Evolutionary conservation across 1,140 invertebrate genomes (phyloP), one percentile per base, ranked within the genome.

Genomic region (Lasioglossum baleicum): DNA sequence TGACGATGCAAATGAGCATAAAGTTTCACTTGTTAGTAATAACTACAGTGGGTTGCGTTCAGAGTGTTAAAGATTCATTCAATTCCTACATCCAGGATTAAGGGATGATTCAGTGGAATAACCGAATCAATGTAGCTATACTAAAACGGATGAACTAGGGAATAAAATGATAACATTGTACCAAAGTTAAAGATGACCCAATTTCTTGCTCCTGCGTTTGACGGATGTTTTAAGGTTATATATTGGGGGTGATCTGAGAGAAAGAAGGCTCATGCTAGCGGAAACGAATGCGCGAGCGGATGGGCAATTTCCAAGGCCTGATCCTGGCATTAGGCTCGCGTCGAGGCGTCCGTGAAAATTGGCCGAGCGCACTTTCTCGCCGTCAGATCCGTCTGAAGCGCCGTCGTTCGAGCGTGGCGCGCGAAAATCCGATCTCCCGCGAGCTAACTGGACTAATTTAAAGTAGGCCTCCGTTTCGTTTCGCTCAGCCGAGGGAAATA

Each of bases 351-450:
- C 64, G 81, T 80, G 81, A 84, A 90, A 89, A 89, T 86, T 85
- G 75, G 80, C 81, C 70, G 67, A 56, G 56, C 83, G 81, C 81
- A 91, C 89, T 91, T 91, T 91, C 90, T 88, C 89, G 84, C 75
- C 73, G 72, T 66, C 74, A 85, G 65, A 88, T 84, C 85, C 83
- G 78, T 84, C 72, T 77, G 69, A 83, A 76, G 80, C 84, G 78
- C 67, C 77, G 73, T 83, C 81, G 81, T 75, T 92, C 80, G 83
- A 90, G 89, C 90, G 87, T 89, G 70, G 79, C 70, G 76, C 84
- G 86, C 89, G 88, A 91, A 91, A 91, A 90, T 89, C 82, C 74
- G 75, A 88, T 88, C 87, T 86, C 63, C 68, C 80, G 64, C 26
- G 81, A 65, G 73, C 70, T 87, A 88, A 86, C 87, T 88, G 87